A percentile compares a stretch with the other conserved stretches of the same genome.
These are phyloP conservation scores for Podiceps cristatus DNA, from an alignment of 2,113 vertebrate species.

Conservation along the genomic window DNA sequence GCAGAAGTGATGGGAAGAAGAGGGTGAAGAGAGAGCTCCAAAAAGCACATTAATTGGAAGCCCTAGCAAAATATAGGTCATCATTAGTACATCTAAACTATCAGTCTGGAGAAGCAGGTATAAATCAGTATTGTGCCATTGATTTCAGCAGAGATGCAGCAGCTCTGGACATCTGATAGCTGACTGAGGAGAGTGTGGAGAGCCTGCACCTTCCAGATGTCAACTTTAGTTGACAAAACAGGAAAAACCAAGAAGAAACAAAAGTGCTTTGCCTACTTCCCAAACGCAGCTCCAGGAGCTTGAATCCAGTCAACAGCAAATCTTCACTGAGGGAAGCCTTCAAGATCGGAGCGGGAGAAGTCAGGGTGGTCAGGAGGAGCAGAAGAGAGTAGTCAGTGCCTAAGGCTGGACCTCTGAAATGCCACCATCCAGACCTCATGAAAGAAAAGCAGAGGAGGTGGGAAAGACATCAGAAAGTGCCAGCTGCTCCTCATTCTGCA, in stretches of 20 bases:
- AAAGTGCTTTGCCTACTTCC: not conserved
- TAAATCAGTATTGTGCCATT: not conserved
- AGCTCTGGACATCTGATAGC: not conserved
- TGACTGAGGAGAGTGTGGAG: not conserved
- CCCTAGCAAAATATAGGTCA: not conserved
- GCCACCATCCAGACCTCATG: not conserved
- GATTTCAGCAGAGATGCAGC: not conserved
- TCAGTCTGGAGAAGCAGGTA: not conserved
- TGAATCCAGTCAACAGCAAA: not conserved
- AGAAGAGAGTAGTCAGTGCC: not conserved
- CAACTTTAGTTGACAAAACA: not conserved
- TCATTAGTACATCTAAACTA: not conserved
- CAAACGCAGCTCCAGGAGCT: rapidly evolving
- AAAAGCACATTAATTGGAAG: not conserved
- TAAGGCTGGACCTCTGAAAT: not conserved
- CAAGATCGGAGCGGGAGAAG: not conserved
- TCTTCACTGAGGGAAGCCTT: not conserved
- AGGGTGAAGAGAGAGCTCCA: not conserved
- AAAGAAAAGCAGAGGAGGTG: not conserved
- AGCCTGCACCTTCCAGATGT: not conserved
- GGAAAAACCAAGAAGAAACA: not conserved
- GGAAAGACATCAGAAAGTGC: not conserved
- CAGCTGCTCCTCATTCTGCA: not conserved
- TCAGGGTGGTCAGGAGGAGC: not conserved
- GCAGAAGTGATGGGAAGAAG: not conserved